Percentiles rank a stretch among this genome's conserved stretches.
phyloP scores from a whole-genome alignment of 2,113 vertebrate genomes.

The Loxodonta africana region DNA sequence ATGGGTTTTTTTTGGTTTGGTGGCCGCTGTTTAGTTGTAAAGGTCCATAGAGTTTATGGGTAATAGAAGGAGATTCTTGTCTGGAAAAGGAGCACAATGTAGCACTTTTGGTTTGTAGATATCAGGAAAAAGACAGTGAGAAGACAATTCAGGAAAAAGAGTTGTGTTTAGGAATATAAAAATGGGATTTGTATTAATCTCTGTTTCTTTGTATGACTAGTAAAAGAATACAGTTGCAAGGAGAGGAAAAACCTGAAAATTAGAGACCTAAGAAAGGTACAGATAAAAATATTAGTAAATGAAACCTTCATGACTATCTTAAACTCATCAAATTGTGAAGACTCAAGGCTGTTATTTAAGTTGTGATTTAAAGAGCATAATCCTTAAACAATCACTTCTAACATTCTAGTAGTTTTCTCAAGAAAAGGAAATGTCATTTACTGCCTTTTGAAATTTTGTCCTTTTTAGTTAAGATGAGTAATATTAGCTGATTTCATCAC shows the following conservation, averaged over 20 bases:
- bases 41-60: not conserved
- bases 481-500: not conserved
- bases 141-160: not conserved
- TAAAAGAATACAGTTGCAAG: not conserved
- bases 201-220: not conserved
- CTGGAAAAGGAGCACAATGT: not conserved
- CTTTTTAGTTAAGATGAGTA: not conserved
- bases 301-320: not conserved
- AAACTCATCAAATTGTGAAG: not conserved
- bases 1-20: too few species aligned
- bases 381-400: not conserved
- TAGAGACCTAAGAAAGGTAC: not conserved
- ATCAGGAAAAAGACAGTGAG: not conserved
- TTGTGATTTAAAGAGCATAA: not conserved
- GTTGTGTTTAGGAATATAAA: not conserved
- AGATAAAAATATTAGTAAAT: slow-evolving; percentile 7
- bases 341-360: not conserved
- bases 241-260: not conserved
- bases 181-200: not conserved
- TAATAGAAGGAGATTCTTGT: not conserved
- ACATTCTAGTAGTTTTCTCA: not conserved
- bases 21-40: not conserved
- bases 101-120: not conserved
- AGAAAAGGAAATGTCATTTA: not conserved
- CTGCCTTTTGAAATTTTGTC: not conserved